Evolutionary conservation across 1,140 invertebrate genomes (phyloP).

Genomic region (Popillia japonica): DNA sequence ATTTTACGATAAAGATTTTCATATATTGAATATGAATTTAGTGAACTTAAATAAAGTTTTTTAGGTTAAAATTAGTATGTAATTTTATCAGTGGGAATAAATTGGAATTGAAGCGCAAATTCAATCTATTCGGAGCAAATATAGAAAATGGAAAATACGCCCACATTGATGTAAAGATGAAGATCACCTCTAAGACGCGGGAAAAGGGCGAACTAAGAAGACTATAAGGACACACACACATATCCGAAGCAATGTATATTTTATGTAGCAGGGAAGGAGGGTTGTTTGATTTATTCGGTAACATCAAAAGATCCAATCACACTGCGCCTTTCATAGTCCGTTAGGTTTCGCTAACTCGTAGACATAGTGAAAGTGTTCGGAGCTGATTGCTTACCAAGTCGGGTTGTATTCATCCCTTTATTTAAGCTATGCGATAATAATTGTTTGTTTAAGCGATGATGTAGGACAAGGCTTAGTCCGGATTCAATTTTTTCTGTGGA

Average conservation of each 20-base stretch:
- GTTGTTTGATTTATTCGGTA: slow-evolving; percentile 50
- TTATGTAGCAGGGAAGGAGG: slow-evolving; percentile 42
- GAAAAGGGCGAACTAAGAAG: not conserved
- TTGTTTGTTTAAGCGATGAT: not conserved
- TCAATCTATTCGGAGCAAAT: not conserved
- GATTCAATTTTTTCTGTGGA: too few relatives aligned
- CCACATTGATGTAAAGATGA: not conserved
- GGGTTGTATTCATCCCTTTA: not conserved
- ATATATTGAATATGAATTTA: not conserved
- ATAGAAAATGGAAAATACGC: slow-evolving; percentile 3
- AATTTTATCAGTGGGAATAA: not conserved
- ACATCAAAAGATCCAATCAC: slow-evolving; percentile 51
- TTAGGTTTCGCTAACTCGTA: slow-evolving; percentile 48
- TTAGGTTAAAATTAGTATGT: not conserved
- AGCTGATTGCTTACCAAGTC: slow-evolving; percentile 28
- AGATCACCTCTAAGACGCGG: not conserved
- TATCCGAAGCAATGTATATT: slow-evolving; percentile 42
- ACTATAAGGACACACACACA: not conserved
- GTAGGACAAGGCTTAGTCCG: too few relatives aligned
- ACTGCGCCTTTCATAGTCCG: slow-evolving; percentile 50
- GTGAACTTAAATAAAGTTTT: slow-evolving; percentile 6
- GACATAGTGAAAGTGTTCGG: slow-evolving; percentile 27
- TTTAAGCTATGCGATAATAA: slow-evolving; percentile 2
- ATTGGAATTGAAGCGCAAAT: not conserved
- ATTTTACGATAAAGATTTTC: too few relatives aligned